phyloP scores from a whole-genome alignment of 2,888 invertebrate species.

The Netelia inedita region DNA sequence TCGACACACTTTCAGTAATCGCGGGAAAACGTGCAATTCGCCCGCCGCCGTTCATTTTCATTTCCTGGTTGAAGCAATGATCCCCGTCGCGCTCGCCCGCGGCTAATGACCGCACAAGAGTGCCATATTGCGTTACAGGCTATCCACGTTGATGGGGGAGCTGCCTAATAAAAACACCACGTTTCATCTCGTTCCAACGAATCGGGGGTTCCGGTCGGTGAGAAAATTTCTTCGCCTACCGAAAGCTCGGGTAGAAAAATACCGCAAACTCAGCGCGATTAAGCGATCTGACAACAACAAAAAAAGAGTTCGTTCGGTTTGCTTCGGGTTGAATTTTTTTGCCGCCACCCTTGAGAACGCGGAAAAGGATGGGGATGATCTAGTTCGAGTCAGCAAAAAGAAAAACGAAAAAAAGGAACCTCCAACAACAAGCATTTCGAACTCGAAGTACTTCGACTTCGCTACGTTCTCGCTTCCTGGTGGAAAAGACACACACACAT shows the following conservation, averaged over 20 bases:
- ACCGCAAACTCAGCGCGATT: too few relatives aligned
- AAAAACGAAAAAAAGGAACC: too few relatives aligned
- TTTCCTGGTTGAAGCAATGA: slow-evolving; percentile 83
- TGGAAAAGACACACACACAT: slow-evolving; percentile 25
- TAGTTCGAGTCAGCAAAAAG: too few relatives aligned
- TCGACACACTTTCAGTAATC: slow-evolving; percentile 79
- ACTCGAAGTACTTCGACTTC: too few relatives aligned
- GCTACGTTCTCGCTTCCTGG: slow-evolving; percentile 52
- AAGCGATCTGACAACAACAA: too few relatives aligned
- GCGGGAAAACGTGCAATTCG: slow-evolving; percentile 82
- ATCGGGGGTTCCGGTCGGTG: neutral
- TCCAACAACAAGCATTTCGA: too few relatives aligned
- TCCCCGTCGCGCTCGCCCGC: slow-evolving; percentile 76
- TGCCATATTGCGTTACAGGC: slow-evolving; percentile 69
- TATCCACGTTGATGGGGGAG: neutral
- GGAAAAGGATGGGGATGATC: too few relatives aligned
- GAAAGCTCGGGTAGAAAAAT: too few relatives aligned
- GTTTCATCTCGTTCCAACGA: slow-evolving; percentile 21
- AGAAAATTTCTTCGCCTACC: neutral
- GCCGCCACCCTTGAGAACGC: too few relatives aligned
- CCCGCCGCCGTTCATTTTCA: slow-evolving; percentile 76
- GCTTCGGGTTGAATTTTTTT: too few relatives aligned
- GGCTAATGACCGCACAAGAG: slow-evolving; percentile 65
- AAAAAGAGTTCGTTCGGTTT: too few relatives aligned
- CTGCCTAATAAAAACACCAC: neutral